Percentiles rank a stretch among this genome's conserved stretches.
Conservation (phyloP, 2,113 vertebrate genomes). For the Alethe castanea region DNA sequence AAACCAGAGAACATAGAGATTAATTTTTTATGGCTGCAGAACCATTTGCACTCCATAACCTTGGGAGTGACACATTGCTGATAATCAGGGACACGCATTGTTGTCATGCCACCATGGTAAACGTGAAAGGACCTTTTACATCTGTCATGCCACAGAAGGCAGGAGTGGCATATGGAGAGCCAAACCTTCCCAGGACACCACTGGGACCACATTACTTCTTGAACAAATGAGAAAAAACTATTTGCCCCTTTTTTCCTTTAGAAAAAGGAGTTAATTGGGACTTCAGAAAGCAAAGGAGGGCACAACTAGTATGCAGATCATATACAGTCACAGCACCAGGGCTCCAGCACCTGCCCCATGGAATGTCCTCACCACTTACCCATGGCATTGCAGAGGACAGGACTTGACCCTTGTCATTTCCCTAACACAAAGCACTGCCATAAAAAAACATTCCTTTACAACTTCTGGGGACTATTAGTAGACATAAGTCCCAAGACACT, state of each 20-base stretch:
- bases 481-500: not conserved
- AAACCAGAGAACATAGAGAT: conserved; percentile 50
- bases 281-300: not conserved
- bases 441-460: not conserved
- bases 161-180: not conserved
- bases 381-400: not conserved
- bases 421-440: not conserved
- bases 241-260: not conserved
- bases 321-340: not conserved
- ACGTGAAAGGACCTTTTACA: conserved; percentile 17
- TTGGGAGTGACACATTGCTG: not conserved
- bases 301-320: accelerated
- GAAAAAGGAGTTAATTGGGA: not conserved
- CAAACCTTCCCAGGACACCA: not conserved
- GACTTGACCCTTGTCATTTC: not conserved
- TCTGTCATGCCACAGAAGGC: not conserved
- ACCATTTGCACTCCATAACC: conserved; percentile 24
- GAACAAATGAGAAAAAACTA: not conserved
- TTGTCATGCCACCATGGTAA: not conserved
- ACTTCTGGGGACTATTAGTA: not conserved
- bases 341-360: accelerated
- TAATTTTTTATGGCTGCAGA: conserved; percentile 39
- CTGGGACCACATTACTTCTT: not conserved
- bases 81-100: not conserved
- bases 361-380: not conserved